These are phyloP conservation scores for Prionace glauca DNA, from an alignment of 2,797 vertebrate genomes.

Conservation along the genomic window DNA sequence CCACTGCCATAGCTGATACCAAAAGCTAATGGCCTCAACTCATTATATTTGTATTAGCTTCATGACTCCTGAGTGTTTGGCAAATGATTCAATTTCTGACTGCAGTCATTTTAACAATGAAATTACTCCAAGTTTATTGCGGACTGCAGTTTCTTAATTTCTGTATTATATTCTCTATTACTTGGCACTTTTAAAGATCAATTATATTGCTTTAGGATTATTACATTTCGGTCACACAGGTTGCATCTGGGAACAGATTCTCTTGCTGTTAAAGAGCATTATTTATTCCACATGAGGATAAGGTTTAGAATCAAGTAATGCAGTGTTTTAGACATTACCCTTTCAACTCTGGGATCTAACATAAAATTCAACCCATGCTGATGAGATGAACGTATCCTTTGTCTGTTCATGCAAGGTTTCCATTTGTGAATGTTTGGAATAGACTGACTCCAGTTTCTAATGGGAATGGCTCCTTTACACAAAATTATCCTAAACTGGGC, in stretches of 20 bases:
- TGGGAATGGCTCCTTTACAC: not conserved
- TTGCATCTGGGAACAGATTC: not conserved
- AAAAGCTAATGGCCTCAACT: not conserved
- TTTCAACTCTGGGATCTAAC: not conserved
- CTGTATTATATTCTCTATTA: not conserved
- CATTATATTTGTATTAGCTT: not conserved
- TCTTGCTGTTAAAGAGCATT: not conserved
- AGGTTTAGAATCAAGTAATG: not conserved
- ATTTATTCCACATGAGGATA: not conserved
- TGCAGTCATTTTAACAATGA: not conserved
- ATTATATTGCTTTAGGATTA: not conserved
- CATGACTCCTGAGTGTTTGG: not conserved
- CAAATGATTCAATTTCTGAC: not conserved
- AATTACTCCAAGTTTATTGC: not conserved
- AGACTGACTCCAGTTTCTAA: not conserved
- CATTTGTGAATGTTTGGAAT: not conserved
- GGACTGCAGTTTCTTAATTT: not conserved
- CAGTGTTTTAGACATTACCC: not conserved
- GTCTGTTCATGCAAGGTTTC: not conserved
- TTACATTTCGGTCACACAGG: not conserved
- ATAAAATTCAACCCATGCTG: not conserved
- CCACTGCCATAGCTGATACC: not conserved
- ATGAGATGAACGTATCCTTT: not conserved
- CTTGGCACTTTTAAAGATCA: not conserved
- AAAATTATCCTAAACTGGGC: not conserved